Base-by-base conservation (phyloP, 2,113 vertebrate genomes). In the Sarotherodon lohbergeri region DNA sequence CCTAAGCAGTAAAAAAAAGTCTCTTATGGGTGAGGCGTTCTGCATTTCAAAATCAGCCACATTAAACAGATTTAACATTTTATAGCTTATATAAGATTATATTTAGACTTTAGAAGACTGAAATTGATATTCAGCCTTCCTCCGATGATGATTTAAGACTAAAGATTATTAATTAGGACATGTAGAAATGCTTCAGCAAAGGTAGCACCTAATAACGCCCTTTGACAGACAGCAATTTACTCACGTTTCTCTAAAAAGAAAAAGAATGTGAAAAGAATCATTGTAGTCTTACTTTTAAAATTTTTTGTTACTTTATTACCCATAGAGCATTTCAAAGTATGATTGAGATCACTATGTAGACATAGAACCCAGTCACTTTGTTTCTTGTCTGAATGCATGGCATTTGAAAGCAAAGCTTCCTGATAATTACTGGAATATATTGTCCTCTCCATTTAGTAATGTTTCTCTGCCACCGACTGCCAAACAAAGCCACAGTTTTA, bases 1-100 rank as follows among this genome's bases (percentile, higher is more conserved):
- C 97, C 98, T 97, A 92, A 14, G n/a, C 2, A 84, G 11, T 48
- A 76, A 79, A 19, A 59, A 59, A 24, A 7, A 32, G 12, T 19
- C 55, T 29, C 3, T 68, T 63, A 29, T 17, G 3, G 13, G 24
- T 39, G 52, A 39, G 4, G 14, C 9, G 29, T 14, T 86, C 4
- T 80, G 54, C 32, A 29, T 59, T 66, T 83, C 8, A 63, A 66
- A 32, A 22, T 34, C 34, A 13, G 36, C 1, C 10, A 29, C 11
- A 82, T 39, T 36, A 56, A 84, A 8, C n/a, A 61, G 19, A 17
- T 22, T 61, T 82, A 76, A 7, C 2, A 46, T 48, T 80, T 85
- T 85, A 3, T 29, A 76, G 3, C 81, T 1, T 10, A 39, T 9
- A 36, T 63, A 63, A 36, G 32, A 66, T n/a, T 66, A 36, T 66